A percentile compares a stretch with the other conserved stretches of the same genome.
These are phyloP conservation scores for Macrophya annulata DNA, from an alignment of 2,888 invertebrate genomes.

Conservation along the genomic window DNA sequence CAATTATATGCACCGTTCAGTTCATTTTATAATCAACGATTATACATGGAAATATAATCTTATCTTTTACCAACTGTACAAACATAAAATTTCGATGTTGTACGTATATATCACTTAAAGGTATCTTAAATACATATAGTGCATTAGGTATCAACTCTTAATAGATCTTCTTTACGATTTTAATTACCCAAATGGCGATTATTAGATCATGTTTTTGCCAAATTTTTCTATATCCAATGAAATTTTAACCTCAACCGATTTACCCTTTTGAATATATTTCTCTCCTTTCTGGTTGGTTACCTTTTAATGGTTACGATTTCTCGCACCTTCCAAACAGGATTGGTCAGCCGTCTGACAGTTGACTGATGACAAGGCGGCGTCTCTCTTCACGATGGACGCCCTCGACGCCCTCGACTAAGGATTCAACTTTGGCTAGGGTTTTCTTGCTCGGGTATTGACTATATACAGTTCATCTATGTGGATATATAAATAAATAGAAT, in stretches of 20 bases:
- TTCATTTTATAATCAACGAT: background rate
- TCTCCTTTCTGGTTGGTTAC: constrained; percentile 33
- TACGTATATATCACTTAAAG: background rate
- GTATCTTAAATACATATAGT: background rate
- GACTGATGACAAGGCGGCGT: constrained; percentile 79
- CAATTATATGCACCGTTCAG: background rate
- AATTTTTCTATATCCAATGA: background rate
- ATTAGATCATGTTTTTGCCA: background rate
- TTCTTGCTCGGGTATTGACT: background rate
- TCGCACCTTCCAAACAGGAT: constrained; percentile 71
- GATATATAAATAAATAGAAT: background rate
- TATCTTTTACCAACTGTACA: constrained; percentile 1
- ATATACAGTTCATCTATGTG: background rate
- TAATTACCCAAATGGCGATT: background rate
- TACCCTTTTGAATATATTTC: background rate
- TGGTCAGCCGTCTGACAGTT: constrained; percentile 78
- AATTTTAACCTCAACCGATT: background rate
- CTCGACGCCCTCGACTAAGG: constrained; percentile 31
- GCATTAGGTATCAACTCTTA: background rate
- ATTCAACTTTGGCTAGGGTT: background rate
- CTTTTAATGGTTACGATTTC: constrained; percentile 11
- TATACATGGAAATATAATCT: constrained; percentile 1
- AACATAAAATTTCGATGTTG: background rate
- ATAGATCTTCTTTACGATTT: background rate
- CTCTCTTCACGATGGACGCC: constrained; percentile 58